A percentile compares a stretch with the other conserved stretches of the same genome.
Conservation (phyloP, 2,888 invertebrate species). For the Glaucopsyche alexis region DNA sequence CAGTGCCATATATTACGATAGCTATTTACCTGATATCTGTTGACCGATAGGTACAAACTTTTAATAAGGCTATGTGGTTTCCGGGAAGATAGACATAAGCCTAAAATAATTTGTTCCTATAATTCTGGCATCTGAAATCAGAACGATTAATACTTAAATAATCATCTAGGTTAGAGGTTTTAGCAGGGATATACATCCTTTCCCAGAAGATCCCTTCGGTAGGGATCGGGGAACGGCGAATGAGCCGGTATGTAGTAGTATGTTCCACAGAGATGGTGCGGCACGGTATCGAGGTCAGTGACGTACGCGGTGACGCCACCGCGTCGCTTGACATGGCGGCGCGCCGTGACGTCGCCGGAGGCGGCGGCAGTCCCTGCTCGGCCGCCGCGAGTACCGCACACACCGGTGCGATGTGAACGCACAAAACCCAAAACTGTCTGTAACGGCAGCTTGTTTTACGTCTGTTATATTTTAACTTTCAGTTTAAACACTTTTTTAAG, state of each 20-base stretch:
- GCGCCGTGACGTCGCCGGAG: constrained; percentile 39
- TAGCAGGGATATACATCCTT: no score
- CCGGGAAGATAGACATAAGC: not conserved
- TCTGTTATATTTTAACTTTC: constrained; percentile 57
- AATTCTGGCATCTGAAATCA: no score
- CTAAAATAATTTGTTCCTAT: no score
- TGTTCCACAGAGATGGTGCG: constrained; percentile 33
- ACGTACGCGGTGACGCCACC: constrained; percentile 61
- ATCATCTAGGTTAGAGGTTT: no score
- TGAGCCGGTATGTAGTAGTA: constrained; percentile 41
- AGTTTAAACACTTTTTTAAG: constrained; percentile 61
- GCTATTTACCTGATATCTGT: not conserved
- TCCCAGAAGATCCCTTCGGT: no score
- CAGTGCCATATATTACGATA: not conserved
- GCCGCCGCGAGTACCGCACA: constrained; percentile 75
- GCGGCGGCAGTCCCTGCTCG: constrained; percentile 68
- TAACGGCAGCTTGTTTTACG: constrained; percentile 71
- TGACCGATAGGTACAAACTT: not conserved
- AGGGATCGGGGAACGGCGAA: not conserved
- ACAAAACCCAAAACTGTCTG: constrained; percentile 70
- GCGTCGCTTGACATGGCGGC: constrained; percentile 45
- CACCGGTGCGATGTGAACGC: constrained; percentile 78
- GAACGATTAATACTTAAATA: no score
- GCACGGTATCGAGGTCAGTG: constrained; percentile 28
- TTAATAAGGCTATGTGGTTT: not conserved